A percentile compares a stretch with the other conserved stretches of the same genome.
Conservation (phyloP, 2,888 invertebrate genomes). For the Leistus spinibarbis region DNA sequence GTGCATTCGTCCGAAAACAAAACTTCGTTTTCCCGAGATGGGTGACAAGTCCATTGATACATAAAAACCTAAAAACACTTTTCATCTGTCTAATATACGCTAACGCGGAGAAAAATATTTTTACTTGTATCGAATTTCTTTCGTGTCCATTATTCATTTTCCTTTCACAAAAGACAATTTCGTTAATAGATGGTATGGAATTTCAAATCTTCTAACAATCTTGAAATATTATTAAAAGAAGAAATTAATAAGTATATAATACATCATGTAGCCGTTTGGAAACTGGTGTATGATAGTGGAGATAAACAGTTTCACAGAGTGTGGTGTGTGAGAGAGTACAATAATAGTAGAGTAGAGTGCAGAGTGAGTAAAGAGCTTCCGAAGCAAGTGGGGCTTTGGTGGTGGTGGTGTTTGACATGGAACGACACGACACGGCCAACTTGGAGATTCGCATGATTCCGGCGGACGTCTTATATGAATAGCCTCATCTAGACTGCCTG, state of each 20-base stretch:
- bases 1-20: not conserved
- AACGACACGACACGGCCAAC: not conserved
- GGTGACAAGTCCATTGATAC: no score
- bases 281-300: not conserved
- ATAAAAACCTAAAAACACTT: not conserved
- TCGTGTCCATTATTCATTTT: not conserved
- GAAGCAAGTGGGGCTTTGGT: not conserved
- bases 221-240: no score
- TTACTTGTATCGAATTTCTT: not conserved
- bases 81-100: not conserved
- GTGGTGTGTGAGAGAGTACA: not conserved
- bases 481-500: conserved; percentile 34
- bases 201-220: no score
- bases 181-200: no score
- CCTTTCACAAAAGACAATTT: no score
- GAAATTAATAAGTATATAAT: no score
- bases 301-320: not conserved
- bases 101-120: not conserved
- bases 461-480: conserved; percentile 30
- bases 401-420: not conserved
- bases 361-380: not conserved
- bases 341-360: not conserved
- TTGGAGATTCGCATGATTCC: not conserved
- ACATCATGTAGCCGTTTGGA: no score
- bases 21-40: not conserved